Base-by-base conservation (phyloP, 2,113 vertebrate species). In the Phodopus roborovskii region DNA sequence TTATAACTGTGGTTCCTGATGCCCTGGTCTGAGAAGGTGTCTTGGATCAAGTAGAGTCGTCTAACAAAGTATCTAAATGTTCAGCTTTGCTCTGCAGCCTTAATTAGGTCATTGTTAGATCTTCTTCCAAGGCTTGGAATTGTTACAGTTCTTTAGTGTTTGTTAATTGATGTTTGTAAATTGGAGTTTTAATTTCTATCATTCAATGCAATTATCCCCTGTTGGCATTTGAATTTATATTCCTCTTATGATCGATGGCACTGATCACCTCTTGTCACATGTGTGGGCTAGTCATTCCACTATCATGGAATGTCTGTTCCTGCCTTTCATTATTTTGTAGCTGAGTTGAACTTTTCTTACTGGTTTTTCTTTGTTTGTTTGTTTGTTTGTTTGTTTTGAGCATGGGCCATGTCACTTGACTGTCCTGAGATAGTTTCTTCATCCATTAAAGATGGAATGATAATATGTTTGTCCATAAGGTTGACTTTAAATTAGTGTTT, bases 401-500 rank as follows among this genome's bases (percentile, higher is more conserved):
- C 60, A 17, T 73, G 17, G 30, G 10, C 12, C 28, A 36, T 64
- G 8, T 73, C 48, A 42, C 22, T 74, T 58, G 30, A 36, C 68
- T 50, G 11, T 70, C 74, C 75, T 33, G 48, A 84, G 68, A 50
- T 60, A 12, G n/a, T 92, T 89, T 86, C 75, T 81, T 45, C 8
- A 11, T 68, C 74, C 53, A 1, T 85, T 60, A 22, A 78, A 89
- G 62, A 95, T 30, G 24, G 56, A 48, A 68, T 92, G 71, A 48
- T 79, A 70, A 70, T 26, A 24, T 28, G 28, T 1, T 1, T 62
- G 39, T 20, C 68, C 30, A 78, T 22, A 71, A 13, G 11, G 24
- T 90, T 83, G 85, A 70, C 10, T 79, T 89, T 60, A 85, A 85
- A 48, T 87, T n/a, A 78, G 42, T 64, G 10, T 73, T 86, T 89